A percentile compares a stretch with the other conserved stretches of the same genome.
phyloP scores from a whole-genome alignment of 2,888 invertebrate species.

The Rosalia funebris region DNA sequence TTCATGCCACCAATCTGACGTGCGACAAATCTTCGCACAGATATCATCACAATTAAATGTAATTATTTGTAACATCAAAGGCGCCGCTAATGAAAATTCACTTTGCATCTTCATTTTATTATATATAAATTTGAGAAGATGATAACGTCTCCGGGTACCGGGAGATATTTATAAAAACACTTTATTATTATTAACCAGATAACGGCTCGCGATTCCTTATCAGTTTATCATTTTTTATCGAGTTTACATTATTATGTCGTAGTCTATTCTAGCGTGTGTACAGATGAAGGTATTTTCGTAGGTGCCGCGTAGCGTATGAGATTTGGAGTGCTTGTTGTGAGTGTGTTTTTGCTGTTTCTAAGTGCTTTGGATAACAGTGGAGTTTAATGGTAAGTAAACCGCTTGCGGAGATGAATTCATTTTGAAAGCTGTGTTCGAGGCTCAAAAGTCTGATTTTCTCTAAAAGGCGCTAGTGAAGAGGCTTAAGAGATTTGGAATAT shows the following conservation, averaged over 20 bases:
- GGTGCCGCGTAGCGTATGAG: not conserved
- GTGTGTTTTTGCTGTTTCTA: not conserved
- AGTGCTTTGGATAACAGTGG: not conserved
- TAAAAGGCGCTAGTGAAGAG: too few relatives aligned
- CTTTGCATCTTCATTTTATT: not conserved
- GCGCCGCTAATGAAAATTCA: not conserved
- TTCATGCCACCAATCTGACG: too few relatives aligned
- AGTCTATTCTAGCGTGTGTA: not conserved
- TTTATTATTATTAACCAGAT: constrained; percentile 4
- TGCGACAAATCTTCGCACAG: too few relatives aligned
- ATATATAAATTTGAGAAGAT: not conserved
- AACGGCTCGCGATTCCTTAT: constrained; percentile 14
- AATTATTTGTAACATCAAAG: too few relatives aligned
- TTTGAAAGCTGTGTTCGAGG: too few relatives aligned
- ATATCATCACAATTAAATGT: too few relatives aligned
- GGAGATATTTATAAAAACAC: not conserved
- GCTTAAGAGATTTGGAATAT: too few relatives aligned
- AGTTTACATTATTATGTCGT: constrained; percentile 9
- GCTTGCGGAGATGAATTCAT: too few relatives aligned
- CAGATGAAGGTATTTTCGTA: not conserved
- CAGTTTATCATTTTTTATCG: constrained; percentile 23
- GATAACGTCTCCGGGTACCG: not conserved
- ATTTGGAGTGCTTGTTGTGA: not conserved
- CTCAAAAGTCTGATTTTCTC: too few relatives aligned
- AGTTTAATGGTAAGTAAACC: not conserved